Percentiles rank a stretch among this genome's conserved stretches.
Evolutionary conservation across 2,113 vertebrate genomes (phyloP).

Genomic region (Podarcis cretensis): DNA sequence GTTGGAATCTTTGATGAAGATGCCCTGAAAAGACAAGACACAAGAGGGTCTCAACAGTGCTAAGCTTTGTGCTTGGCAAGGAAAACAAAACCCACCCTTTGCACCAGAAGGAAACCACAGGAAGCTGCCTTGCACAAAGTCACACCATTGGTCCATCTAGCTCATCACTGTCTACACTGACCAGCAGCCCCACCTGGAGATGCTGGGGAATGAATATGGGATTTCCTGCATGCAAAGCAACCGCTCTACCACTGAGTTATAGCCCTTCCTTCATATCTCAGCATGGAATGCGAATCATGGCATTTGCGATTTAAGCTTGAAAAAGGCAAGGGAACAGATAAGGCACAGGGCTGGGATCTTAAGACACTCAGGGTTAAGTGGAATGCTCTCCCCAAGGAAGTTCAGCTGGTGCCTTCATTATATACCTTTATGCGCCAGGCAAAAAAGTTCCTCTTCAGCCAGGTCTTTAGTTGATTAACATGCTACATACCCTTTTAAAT

Average conservation of each 20-base stretch:
- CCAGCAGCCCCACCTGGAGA: too few species aligned
- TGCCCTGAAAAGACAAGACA: slow-evolving; percentile 83
- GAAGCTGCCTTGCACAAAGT: too few species aligned
- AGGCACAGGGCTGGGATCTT: neutral
- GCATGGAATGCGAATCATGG: neutral
- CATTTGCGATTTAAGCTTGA: neutral
- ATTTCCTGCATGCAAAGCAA: too few species aligned
- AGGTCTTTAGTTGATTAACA: too few species aligned
- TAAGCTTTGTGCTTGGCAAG: neutral
- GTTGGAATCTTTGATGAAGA: slow-evolving; percentile 99
- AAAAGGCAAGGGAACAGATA: neutral
- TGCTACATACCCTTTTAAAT: neutral
- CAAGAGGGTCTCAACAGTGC: neutral
- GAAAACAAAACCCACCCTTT: neutral
- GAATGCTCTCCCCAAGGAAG: neutral
- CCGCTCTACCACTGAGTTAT: too few species aligned
- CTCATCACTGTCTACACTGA: too few species aligned
- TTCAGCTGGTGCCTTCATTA: neutral
- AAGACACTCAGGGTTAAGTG: neutral
- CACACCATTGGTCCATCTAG: too few species aligned
- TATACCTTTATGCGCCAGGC: too few species aligned
- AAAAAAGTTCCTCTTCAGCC: too few species aligned
- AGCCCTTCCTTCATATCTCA: neutral
- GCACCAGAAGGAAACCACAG: neutral
- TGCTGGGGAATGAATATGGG: too few species aligned